Conservation (phyloP, 1,140 invertebrate genomes). For the Drosophila guanche region DNA sequence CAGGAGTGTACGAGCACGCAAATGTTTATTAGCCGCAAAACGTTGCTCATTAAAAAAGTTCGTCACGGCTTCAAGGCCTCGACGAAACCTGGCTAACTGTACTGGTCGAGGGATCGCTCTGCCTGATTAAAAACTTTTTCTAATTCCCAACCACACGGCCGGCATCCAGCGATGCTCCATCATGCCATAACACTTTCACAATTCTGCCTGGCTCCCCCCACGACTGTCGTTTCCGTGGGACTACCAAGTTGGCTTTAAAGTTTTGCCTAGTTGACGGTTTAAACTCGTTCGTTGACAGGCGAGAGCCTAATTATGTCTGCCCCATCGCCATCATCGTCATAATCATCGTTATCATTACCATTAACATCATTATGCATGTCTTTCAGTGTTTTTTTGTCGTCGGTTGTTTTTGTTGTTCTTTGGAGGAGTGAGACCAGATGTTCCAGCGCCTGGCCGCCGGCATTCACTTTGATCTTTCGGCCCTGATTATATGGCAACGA, state of each 20-base stretch:
- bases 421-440: slow-evolving; percentile 20
- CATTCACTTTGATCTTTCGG: slow-evolving; percentile 63
- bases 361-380: slow-evolving; percentile 42
- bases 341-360: slow-evolving; percentile 26
- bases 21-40: slow-evolving; percentile 81
- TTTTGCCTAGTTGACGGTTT: slow-evolving; percentile 49
- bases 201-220: neutral
- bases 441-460: slow-evolving; percentile 50
- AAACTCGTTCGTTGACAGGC: slow-evolving; percentile 59
- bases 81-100: slow-evolving; percentile 34
- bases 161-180: neutral
- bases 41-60: slow-evolving; percentile 79
- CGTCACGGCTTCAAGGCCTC: slow-evolving; percentile 60
- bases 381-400: slow-evolving; percentile 14
- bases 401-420: neutral
- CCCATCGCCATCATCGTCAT: slow-evolving; percentile 35
- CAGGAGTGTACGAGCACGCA: slow-evolving; percentile 39
- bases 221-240: neutral
- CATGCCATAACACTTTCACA: neutral
- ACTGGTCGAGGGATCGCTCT: slow-evolving; percentile 20
- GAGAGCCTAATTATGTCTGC: slow-evolving; percentile 63
- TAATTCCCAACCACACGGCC: slow-evolving; percentile 2
- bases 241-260: slow-evolving; percentile 39
- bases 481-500: slow-evolving; percentile 43
- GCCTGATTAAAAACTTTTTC: slow-evolving; percentile 47